Evolutionary conservation across 2,113 vertebrate species (phyloP), one percentile per base, ranked within the genome.

Genomic region (Terrapene triunguis): DNA sequence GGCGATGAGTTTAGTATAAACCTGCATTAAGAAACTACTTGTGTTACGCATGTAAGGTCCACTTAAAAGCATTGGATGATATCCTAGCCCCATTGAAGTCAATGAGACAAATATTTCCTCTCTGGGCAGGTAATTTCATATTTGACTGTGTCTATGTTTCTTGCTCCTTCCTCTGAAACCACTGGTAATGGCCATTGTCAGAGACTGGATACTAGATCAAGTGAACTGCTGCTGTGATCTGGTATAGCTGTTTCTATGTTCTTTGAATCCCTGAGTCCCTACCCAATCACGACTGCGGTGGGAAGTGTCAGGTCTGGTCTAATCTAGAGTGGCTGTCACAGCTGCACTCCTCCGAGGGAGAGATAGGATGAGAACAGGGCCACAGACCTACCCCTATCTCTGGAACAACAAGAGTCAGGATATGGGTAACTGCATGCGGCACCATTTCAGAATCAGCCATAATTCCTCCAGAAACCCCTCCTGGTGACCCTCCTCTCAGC

Each of bases 181-280:
- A 17, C 4, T n/a, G 54, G 29, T 21, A 76, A 54, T 32, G 24
- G 27, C 25, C 80, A 54, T 16, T 17, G 14, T 16, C 48, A 95
- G 11, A 54, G 74, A 9, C 8, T 87, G 5, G 0, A 1, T 35
- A 65, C 17, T 1, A 1, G 9, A 2, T 79, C 59, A 38, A 29
- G 22, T 47, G 24, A 25, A 78, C 74, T 25, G 1, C 10, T 89
- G 29, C 21, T 51, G 51, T 89, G 54, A 29, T 76, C 59, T 87
- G 13, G 12, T 27, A 51, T 0, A 0, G 10, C 32, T 65, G 2
- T 0, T 0, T 47, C 42, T 48, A 17, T 51, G n/a, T 89, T 69
- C 47, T 84, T 85, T 0, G 0, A 4, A 16, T 7, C 3, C 32
- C 6, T 81, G 24, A 54, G 25, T 72, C 4, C 54, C 50, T 1